Evolutionary conservation across 1,140 invertebrate species (phyloP).

Genomic region (Acyrthosiphon pisum): DNA sequence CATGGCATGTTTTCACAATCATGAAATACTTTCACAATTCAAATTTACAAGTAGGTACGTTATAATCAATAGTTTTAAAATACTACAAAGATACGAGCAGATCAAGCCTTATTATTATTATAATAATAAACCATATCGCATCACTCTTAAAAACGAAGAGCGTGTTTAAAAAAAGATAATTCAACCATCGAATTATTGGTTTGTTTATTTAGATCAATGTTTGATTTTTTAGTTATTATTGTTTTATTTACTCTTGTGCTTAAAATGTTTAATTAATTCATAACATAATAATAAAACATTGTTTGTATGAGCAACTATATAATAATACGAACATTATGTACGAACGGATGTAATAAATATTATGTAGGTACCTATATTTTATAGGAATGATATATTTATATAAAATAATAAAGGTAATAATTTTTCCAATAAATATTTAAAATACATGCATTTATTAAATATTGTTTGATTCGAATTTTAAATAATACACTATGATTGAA

Average conservation of each 20-base stretch:
- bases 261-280: not conserved
- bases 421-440: no score
- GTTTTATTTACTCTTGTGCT: not conserved
- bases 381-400: no score
- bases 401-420: no score
- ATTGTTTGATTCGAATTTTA: not conserved
- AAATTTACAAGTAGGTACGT: not conserved
- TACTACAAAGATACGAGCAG: not conserved
- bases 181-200: no score
- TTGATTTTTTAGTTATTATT: not conserved
- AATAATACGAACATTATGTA: no score
- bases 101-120: not conserved
- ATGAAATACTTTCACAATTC: not conserved
- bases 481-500: not conserved
- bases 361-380: no score
- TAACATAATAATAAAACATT: not conserved
- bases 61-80: constrained; percentile 17
- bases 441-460: no score
- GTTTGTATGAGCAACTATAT: not conserved
- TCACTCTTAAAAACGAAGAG: not conserved
- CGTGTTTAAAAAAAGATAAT: no score
- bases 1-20: not conserved
- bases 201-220: not conserved
- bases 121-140: not conserved
- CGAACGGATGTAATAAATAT: no score